A percentile compares a stretch with the other conserved stretches of the same genome.
These are phyloP conservation scores for Psettodes erumei DNA, from an alignment of 2,113 vertebrate genomes.

Conservation along the genomic window DNA sequence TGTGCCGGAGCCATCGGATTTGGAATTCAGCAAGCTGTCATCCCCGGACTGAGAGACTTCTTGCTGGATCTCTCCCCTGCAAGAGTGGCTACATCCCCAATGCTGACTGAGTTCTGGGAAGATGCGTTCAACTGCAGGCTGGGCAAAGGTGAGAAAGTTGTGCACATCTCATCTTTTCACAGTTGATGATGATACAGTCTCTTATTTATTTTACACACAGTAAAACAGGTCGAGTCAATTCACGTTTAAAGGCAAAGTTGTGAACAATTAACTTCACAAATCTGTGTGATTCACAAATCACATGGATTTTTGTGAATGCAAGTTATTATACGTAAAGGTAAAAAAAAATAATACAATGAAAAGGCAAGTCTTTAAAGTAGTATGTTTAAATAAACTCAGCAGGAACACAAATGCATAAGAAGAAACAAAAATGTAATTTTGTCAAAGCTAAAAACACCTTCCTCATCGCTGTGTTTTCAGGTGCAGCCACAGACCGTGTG, in stretches of 20 bases:
- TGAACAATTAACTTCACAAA: too few relatives aligned
- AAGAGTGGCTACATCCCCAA: constrained; percentile 44
- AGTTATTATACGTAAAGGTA: neutral
- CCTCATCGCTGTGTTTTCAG: constrained; percentile 6
- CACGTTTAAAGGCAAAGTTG: too few relatives aligned
- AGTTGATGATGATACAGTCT: neutral
- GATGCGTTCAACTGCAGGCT: constrained; percentile 73
- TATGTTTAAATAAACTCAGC: neutral
- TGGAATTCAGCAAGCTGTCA: constrained; percentile 65
- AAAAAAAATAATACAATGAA: neutral
- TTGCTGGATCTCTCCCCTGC: constrained; percentile 63
- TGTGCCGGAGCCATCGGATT: constrained; percentile 72
- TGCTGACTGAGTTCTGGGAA: constrained; percentile 80
- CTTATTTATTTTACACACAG: neutral
- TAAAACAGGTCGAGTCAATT: too few relatives aligned
- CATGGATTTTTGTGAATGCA: neutral
- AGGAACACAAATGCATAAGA: neutral
- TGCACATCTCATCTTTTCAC: too few relatives aligned
- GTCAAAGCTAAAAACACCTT: neutral
- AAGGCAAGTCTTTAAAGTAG: neutral
- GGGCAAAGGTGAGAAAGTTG: constrained; percentile 41
- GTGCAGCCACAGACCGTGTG: neutral
- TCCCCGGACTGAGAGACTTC: constrained; percentile 78
- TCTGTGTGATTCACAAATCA: too few relatives aligned
- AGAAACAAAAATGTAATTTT: neutral